Evolutionary conservation across 1,140 invertebrate genomes (phyloP), one percentile per base, ranked within the genome.

Genomic region (Probaryconus sp.): DNA sequence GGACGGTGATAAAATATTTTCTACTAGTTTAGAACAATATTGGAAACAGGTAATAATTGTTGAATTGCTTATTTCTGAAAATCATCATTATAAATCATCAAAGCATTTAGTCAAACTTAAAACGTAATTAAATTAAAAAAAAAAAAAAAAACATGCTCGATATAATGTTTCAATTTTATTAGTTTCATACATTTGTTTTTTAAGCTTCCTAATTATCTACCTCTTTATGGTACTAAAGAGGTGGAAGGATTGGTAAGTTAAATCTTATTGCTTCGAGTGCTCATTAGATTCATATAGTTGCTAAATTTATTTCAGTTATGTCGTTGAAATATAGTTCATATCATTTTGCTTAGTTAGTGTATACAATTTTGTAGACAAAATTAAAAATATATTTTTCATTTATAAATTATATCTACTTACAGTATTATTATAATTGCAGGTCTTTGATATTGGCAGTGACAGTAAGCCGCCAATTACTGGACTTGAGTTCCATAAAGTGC

Each of bases 361-460:
- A n/a, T n/a, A n/a, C n/a, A n/a, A n/a, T n/a, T n/a, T n/a, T n/a
- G n/a, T n/a, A n/a, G n/a, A n/a, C n/a, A n/a, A n/a, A n/a, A n/a
- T n/a, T n/a, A n/a, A n/a, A n/a, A n/a, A n/a, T n/a, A n/a, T n/a
- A n/a, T n/a, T n/a, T n/a, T n/a, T n/a, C n/a, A 47, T 47, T 35
- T 56, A 26, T 60, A 55, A 21, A 47, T 28, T 21, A 28, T 45
- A 21, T 33, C 7, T 11, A n/a, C n/a, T n/a, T n/a, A n/a, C n/a
- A n/a, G n/a, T n/a, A n/a, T n/a, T n/a, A n/a, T n/a, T 33, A 24
- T 51, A 55, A 67, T 86, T 86, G 11, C 77, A 95, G 94, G 91
- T 97, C 26, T 97, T 96, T 81, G 95, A 96, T 83, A 91, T 97
- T 61, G 94, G 94, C 5, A 92, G 93, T 88, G 80, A 84, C 4